Evolutionary conservation across 2,113 vertebrate genomes (phyloP).

Genomic region (Peromyscus maniculatus): DNA sequence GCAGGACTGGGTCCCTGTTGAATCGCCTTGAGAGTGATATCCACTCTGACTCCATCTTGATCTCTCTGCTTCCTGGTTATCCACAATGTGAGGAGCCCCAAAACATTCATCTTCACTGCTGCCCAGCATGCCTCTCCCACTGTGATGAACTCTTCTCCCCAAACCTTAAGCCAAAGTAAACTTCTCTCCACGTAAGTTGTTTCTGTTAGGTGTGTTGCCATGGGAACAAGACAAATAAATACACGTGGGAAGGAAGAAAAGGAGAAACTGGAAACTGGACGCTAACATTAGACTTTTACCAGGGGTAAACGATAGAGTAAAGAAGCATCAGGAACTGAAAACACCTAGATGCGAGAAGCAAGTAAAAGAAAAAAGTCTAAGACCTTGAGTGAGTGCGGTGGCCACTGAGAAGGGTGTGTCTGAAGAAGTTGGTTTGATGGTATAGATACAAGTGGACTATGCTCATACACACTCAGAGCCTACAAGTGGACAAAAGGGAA

Average conservation of each 20-base stretch:
- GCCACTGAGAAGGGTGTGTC: background rate
- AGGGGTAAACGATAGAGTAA: background rate
- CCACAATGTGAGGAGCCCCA: background rate
- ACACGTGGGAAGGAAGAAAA: background rate
- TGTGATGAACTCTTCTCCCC: background rate
- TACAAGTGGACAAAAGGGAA: background rate
- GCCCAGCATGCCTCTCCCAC: background rate
- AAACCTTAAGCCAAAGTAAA: background rate
- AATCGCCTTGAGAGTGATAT: background rate
- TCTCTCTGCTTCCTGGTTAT: background rate
- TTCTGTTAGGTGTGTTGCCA: background rate
- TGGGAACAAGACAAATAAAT: background rate
- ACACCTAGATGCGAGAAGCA: background rate
- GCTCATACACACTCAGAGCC: background rate
- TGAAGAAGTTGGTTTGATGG: background rate
- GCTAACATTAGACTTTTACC: background rate
- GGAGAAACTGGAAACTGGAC: background rate
- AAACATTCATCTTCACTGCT: background rate
- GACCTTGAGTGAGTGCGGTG: constrained; percentile 4
- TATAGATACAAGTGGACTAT: background rate
- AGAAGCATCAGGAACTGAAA: constrained; percentile 11
- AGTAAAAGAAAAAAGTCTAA: background rate
- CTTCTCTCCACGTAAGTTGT: background rate
- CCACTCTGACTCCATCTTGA: background rate
- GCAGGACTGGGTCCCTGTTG: background rate